Evolutionary conservation across 1,140 invertebrate genomes (phyloP).

Genomic region (Asbolus verrucosus): DNA sequence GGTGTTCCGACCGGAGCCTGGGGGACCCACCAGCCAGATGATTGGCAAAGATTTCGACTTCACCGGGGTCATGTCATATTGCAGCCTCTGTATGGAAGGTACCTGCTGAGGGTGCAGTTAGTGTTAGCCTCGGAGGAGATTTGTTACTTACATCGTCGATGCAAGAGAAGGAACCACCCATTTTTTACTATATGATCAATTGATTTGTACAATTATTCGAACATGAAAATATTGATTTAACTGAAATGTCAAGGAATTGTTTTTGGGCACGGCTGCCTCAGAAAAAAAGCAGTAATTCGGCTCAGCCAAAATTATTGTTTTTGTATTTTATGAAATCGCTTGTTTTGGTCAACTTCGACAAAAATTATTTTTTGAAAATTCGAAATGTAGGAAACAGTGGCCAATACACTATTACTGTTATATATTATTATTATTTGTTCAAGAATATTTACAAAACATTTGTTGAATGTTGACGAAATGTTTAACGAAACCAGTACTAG

Average conservation of each 20-base stretch:
- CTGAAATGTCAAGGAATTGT: constrained; percentile 22
- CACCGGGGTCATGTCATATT: constrained; percentile 46
- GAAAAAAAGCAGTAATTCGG: neutral
- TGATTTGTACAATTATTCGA: neutral
- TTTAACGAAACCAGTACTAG: no score
- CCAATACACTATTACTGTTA: no score
- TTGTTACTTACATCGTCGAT: constrained; percentile 45
- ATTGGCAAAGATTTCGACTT: constrained; percentile 66
- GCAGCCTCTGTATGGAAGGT: constrained; percentile 37
- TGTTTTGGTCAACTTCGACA: no score
- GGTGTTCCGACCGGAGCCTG: constrained; percentile 67
- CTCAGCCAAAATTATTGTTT: no score
- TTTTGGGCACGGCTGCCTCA: constrained; percentile 10
- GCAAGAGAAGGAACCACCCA: constrained; percentile 48
- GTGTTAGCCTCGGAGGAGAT: neutral
- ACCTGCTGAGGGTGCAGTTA: constrained; percentile 14
- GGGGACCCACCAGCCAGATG: constrained; percentile 68
- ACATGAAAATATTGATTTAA: constrained; percentile 35
- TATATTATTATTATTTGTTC: no score
- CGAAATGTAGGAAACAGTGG: no score
- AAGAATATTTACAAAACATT: no score
- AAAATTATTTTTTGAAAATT: no score
- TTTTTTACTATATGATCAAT: constrained; percentile 32
- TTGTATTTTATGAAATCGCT: no score
- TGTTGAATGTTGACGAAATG: no score